Percentiles rank a stretch among this genome's conserved stretches.
Evolutionary conservation across 1,140 invertebrate genomes (phyloP).

Genomic region (Magallana angulata): DNA sequence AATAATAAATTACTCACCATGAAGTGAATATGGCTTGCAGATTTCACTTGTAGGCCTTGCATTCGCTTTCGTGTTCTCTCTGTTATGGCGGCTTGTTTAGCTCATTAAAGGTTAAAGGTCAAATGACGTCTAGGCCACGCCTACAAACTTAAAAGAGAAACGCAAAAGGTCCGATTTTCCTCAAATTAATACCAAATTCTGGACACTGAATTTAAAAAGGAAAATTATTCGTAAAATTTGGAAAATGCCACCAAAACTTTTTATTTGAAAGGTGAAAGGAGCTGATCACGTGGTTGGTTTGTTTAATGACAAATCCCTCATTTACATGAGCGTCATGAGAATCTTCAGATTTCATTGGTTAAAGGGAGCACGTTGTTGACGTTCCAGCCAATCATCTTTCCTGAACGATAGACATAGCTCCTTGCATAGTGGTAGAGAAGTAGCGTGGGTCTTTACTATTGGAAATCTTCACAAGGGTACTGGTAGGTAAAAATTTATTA

Average conservation of each 20-base stretch:
- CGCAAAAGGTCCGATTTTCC: background rate
- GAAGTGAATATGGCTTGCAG: background rate
- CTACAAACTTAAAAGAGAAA: background rate
- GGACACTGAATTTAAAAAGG: too few species aligned
- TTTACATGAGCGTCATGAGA: conserved; percentile 1
- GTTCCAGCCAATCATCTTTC: conserved; percentile 65
- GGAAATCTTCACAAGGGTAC: conserved; percentile 39
- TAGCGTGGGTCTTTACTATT: conserved; percentile 64
- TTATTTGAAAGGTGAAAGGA: too few species aligned
- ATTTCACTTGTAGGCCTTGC: background rate
- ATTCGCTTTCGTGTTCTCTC: background rate
- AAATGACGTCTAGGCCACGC: conserved; percentile 25
- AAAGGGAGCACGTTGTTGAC: conserved; percentile 58
- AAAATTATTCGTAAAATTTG: too few species aligned
- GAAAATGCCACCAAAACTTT: too few species aligned
- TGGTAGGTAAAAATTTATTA: conserved; percentile 58
- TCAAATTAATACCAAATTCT: background rate
- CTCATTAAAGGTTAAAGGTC: background rate
- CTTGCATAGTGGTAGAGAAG: conserved; percentile 57
- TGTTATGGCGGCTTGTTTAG: conserved; percentile 37
- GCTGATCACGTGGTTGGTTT: conserved; percentile 27
- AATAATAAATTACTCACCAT: background rate
- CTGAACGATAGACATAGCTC: conserved; percentile 47
- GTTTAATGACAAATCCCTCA: conserved; percentile 25
- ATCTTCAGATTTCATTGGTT: conserved; percentile 63